These are phyloP conservation scores for Gadus chalcogrammus DNA, from an alignment of 2,113 vertebrate species.

Conservation along the genomic window DNA sequence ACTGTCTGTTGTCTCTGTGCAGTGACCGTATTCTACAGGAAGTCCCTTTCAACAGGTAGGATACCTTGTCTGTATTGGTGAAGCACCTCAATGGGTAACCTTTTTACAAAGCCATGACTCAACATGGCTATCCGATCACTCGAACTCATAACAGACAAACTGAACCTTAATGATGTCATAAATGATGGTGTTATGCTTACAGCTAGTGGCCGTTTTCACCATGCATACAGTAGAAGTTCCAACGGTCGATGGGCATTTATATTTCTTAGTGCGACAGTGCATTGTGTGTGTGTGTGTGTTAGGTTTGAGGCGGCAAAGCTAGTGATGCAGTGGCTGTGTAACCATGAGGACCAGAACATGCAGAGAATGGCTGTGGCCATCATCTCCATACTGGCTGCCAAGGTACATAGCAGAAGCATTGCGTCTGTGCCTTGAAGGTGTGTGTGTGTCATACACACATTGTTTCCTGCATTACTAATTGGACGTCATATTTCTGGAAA, in stretches of 20 bases:
- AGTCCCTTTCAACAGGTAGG: conserved; percentile 96
- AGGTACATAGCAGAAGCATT: conserved; percentile 69
- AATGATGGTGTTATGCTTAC: no score
- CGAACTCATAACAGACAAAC: no score
- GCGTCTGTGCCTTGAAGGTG: no score
- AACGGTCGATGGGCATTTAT: no score
- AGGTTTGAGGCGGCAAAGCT: conserved; percentile 98
- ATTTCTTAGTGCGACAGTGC: background rate
- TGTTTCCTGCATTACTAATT: background rate
- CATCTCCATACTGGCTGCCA: conserved; percentile 96
- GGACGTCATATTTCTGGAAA: background rate
- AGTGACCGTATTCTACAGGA: conserved; percentile 98
- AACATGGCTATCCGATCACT: no score
- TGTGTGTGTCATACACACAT: background rate
- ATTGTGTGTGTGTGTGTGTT: conserved; percentile 26
- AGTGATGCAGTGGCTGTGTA: conserved; percentile 99
- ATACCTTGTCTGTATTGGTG: background rate
- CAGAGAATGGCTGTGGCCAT: conserved; percentile 99
- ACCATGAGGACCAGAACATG: conserved; percentile 99
- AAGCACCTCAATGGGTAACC: no score
- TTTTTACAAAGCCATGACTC: no score
- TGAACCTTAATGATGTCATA: no score
- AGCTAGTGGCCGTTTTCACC: no score
- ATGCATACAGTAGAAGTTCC: no score
- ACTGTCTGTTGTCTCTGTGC: conserved; percentile 97